A percentile compares a stretch with the other conserved stretches of the same genome.
Evolutionary conservation across 2,113 vertebrate species (phyloP).

Genomic region (Emydura subglobosa): DNA sequence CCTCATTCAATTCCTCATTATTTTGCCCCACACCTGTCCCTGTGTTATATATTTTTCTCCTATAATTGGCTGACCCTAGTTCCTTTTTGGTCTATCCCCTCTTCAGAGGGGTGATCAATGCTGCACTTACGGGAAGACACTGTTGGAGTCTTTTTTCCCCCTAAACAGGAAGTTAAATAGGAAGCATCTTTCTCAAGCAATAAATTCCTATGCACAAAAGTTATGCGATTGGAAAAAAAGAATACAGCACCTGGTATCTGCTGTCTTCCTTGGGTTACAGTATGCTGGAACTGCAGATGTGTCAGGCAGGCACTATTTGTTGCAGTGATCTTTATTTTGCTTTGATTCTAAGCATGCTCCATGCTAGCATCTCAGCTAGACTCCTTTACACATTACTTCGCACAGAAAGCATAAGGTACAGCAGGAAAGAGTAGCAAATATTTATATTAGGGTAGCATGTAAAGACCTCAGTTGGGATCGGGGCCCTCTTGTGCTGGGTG

Average conservation of each 20-base stretch:
- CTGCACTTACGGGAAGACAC: background rate
- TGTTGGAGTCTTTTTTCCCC: background rate
- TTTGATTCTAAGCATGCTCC: background rate
- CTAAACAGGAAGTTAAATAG: background rate
- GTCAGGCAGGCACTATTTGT: background rate
- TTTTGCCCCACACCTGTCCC: background rate
- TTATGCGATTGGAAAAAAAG: background rate
- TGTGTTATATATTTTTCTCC: background rate
- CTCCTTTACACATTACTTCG: background rate
- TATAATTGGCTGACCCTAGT: background rate
- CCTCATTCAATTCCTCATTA: background rate
- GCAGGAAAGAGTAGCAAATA: background rate
- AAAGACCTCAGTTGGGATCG: background rate
- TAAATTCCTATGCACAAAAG: rapidly evolving
- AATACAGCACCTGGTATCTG: background rate
- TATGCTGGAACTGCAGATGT: background rate
- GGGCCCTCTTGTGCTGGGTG: background rate
- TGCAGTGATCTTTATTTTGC: background rate
- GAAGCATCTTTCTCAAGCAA: background rate
- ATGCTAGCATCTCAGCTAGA: background rate
- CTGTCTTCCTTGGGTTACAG: background rate
- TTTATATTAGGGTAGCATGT: background rate
- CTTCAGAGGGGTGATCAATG: background rate
- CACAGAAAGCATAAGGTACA: background rate
- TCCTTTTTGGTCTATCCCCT: background rate